These are phyloP conservation scores for Ennomos fuscantarius DNA, from an alignment of 2,888 invertebrate genomes.

Conservation along the genomic window DNA sequence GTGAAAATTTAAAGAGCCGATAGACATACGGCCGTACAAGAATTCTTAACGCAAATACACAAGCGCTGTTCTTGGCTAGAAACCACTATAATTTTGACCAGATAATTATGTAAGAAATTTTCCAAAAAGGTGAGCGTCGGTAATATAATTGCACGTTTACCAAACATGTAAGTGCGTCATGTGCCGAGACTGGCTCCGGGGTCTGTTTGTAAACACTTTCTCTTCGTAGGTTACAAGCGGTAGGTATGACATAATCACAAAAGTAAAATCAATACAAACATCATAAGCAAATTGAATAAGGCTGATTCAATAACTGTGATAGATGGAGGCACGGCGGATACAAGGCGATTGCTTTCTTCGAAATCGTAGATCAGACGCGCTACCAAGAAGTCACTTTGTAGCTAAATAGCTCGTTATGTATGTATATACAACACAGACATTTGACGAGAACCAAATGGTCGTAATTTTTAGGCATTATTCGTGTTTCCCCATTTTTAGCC, in stretches of 20 bases:
- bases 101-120: too few relatives aligned
- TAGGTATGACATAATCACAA: slow-evolving; percentile 24
- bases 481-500: slow-evolving; percentile 19
- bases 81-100: not conserved
- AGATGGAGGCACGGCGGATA: slow-evolving; percentile 19
- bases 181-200: too few relatives aligned
- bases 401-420: slow-evolving; percentile 2
- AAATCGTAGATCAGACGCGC: slow-evolving; percentile 11
- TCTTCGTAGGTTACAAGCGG: slow-evolving; percentile 3
- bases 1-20: slow-evolving; percentile 44
- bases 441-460: slow-evolving; percentile 3
- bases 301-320: slow-evolving; percentile 41
- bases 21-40: not conserved
- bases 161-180: slow-evolving; percentile 15
- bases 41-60: slow-evolving; percentile 4
- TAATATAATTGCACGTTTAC: not conserved
- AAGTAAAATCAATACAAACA: slow-evolving; percentile 18
- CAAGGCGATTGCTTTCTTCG: slow-evolving; percentile 16
- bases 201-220: slow-evolving; percentile 25
- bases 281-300: slow-evolving; percentile 37
- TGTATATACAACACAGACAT: slow-evolving; percentile 2
- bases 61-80: not conserved
- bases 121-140: too few relatives aligned
- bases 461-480: slow-evolving; percentile 10
- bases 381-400: slow-evolving; percentile 12